Percentiles rank a stretch among this genome's conserved stretches.
phyloP scores from a whole-genome alignment of 2,888 invertebrate genomes.

The Auanema sp. region DNA sequence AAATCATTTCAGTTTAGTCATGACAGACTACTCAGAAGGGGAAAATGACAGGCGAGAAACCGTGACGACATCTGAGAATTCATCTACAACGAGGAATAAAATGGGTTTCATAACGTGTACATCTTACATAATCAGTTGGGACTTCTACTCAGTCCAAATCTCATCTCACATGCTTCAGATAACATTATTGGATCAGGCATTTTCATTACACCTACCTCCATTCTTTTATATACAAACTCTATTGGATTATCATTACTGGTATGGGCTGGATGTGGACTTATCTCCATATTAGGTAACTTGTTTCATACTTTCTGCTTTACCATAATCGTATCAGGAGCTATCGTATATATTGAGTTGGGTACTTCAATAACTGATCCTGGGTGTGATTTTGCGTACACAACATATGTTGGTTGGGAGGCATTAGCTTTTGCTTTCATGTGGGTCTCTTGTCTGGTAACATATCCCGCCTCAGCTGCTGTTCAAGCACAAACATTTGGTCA shows the following conservation, averaged over 20 bases:
- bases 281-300: conserved; percentile 76
- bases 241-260: conserved; percentile 78
- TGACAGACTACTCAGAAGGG: too few species aligned
- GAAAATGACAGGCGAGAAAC: too few species aligned
- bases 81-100: conserved; percentile 19
- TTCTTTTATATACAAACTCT: conserved; percentile 67
- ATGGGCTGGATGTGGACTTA: conserved; percentile 78
- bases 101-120: conserved; percentile 49
- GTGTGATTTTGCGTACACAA: conserved; percentile 61
- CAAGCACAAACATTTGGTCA: conserved; percentile 54
- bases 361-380: conserved; percentile 74
- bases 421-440: conserved; percentile 49
- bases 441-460: conserved; percentile 33
- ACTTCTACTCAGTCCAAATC: not conserved
- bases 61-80: not conserved
- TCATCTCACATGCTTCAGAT: conserved; percentile 25
- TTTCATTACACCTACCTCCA: conserved; percentile 51
- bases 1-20: too few species aligned
- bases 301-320: not conserved
- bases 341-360: conserved; percentile 86
- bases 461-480: conserved; percentile 51
- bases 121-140: conserved; percentile 49
- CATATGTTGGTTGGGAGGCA: conserved; percentile 42
- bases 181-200: conserved; percentile 56
- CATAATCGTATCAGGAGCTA: conserved; percentile 68